Base-by-base conservation (phyloP, 37 sponge, comb jelly and placozoan species). In the Lycopodina hypogea region DNA sequence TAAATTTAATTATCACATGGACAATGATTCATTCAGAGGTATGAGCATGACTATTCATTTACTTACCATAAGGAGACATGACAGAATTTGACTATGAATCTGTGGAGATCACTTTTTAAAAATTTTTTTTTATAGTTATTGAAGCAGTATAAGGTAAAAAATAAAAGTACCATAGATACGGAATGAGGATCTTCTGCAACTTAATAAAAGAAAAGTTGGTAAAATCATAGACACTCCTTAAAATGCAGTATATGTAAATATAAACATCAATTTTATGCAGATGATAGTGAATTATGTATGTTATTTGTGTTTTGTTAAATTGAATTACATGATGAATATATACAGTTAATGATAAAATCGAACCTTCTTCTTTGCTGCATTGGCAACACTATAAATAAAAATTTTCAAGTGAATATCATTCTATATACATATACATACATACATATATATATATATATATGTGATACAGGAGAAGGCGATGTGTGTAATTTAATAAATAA, bases 311-410 rank as follows among this genome's bases (percentile, higher is more conserved):
- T n/a, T n/a, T n/a, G n/a, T n/a, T n/a, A n/a, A n/a, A n/a, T n/a
- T n/a, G n/a, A n/a, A n/a, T n/a, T n/a, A n/a, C n/a, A n/a, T n/a
- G n/a, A n/a, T n/a, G n/a, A n/a, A n/a, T n/a, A 45, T 12, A 12
- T 45, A 9, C 48, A 45, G 34, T 80, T 38, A 86, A 48, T 86
- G 69, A 34, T 79, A 76, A 75, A 86, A 86, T 68, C 87, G 53
- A 29, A 86, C 87, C 40, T 79, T 86, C 41, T 79, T 86, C 41
- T 86, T 86, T 66, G 76, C 69, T 68, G 23, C 56, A 35, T 75
- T 86, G 68, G 41, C 26, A 37, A 68, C 22, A 19, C 87, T 84
- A 65, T 32, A 82, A 17, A 62, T 19, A 48, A 52, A 23, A 72
- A 51, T 33, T n/a, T n/a, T n/a, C n/a, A n/a, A n/a, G n/a, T n/a